phyloP scores from a whole-genome alignment of 2,888 invertebrate genomes.

The Nomada lathburiana region DNA sequence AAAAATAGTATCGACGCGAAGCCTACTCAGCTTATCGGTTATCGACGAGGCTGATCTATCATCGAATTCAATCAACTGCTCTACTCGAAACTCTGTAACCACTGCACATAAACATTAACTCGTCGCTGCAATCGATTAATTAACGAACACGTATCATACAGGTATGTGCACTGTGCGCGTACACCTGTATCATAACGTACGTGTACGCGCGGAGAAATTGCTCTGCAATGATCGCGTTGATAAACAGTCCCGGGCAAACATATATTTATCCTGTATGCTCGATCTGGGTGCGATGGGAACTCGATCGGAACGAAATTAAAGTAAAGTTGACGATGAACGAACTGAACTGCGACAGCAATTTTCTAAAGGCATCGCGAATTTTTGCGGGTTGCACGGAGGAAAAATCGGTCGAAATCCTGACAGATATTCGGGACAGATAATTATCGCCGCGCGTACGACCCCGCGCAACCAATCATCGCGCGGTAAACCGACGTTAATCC shows the following conservation, averaged over 20 bases:
- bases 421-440: conserved; percentile 45
- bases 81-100: not conserved
- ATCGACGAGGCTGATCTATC: too few relatives aligned
- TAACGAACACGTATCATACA: not conserved
- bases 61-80: not conserved
- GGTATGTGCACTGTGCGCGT: too few relatives aligned
- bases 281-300: not conserved
- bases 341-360: conserved; percentile 14
- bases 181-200: too few relatives aligned
- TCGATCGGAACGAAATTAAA: conserved; percentile 3
- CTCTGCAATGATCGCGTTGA: not conserved
- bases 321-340: not conserved
- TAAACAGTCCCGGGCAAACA: not conserved
- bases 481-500: conserved; percentile 78
- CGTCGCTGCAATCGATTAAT: conserved; percentile 3
- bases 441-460: conserved; percentile 62
- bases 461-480: conserved; percentile 67
- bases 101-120: not conserved
- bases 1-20: too few relatives aligned
- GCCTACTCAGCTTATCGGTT: too few relatives aligned
- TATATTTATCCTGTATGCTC: not conserved
- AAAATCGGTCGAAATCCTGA: conserved; percentile 39
- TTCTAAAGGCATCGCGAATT: conserved; percentile 3
- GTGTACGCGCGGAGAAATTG: not conserved
- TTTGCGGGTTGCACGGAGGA: not conserved